phyloP scores from a whole-genome alignment of 2,888 invertebrate genomes.

The Phyllotreta striolata region DNA sequence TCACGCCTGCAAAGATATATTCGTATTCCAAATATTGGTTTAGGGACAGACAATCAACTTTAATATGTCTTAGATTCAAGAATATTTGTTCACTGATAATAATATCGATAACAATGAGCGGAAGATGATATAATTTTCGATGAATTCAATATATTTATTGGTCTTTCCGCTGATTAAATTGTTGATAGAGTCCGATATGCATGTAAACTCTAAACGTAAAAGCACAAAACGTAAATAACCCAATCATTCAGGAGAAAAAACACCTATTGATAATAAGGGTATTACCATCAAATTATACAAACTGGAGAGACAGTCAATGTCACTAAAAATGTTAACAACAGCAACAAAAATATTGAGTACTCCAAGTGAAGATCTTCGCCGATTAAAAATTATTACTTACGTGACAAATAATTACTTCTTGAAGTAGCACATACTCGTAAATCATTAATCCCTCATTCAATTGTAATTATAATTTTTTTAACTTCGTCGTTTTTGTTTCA shows the following conservation, averaged over 20 bases:
- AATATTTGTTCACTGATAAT: slow-evolving; percentile 51
- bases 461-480: slow-evolving; percentile 15
- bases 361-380: no score
- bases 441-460: slow-evolving; percentile 11
- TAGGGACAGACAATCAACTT: slow-evolving; percentile 51
- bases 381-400: no score
- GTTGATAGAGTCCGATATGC: slow-evolving; percentile 23
- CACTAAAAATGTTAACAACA: no score
- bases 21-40: slow-evolving; percentile 52
- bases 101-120: slow-evolving; percentile 49
- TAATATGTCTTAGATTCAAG: slow-evolving; percentile 49
- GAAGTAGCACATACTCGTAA: background rate
- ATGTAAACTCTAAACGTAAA: slow-evolving; percentile 20
- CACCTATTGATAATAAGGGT: no score
- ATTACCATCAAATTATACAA: no score
- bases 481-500: slow-evolving; percentile 52
- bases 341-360: no score
- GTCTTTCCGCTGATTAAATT: slow-evolving; percentile 29
- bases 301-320: no score
- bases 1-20: slow-evolving; percentile 50
- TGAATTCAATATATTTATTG: slow-evolving; percentile 41
- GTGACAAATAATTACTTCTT: background rate
- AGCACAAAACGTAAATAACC: slow-evolving; percentile 16
- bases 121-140: slow-evolving; percentile 45
- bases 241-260: slow-evolving; percentile 9